Conservation (phyloP, 2,888 invertebrate genomes). For the Apoda limacodes region DNA sequence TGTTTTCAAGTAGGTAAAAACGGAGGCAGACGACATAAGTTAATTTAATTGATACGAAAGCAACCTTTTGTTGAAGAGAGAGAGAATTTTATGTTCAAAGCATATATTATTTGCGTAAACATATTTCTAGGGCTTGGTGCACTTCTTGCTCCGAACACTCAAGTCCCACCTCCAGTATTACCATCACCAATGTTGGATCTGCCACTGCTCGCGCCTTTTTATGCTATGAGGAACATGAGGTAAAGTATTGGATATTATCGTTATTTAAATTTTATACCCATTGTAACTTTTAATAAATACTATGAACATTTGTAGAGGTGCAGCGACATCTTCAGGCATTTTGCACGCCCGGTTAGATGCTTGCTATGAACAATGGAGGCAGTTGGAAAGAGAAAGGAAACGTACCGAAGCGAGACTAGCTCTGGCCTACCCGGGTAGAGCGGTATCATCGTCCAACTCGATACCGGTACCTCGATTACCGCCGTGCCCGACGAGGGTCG, state of each 20-base stretch:
- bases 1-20: too few species aligned
- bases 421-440: conserved; percentile 81
- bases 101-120: background rate
- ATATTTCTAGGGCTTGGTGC: conserved; percentile 40
- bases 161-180: conserved; percentile 49
- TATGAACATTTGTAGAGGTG: conserved; percentile 52
- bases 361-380: conserved; percentile 84
- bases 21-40: too few species aligned
- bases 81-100: too few species aligned
- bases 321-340: conserved; percentile 66
- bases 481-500: conserved; percentile 81
- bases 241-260: conserved; percentile 16
- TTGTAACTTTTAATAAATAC: background rate
- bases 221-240: conserved; percentile 61
- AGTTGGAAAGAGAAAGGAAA: conserved; percentile 82
- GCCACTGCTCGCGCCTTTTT: conserved; percentile 51
- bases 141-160: conserved; percentile 46
- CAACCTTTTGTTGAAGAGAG: too few species aligned
- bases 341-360: conserved; percentile 80
- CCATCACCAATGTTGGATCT: conserved; percentile 54
- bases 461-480: conserved; percentile 82
- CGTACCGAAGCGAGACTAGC: conserved; percentile 83
- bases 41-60: too few species aligned
- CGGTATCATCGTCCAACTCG: conserved; percentile 82
- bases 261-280: background rate